A percentile compares a stretch with the other conserved stretches of the same genome.
Evolutionary conservation across 2,888 invertebrate genomes (phyloP).

Genomic region (Esperia sulphurella): DNA sequence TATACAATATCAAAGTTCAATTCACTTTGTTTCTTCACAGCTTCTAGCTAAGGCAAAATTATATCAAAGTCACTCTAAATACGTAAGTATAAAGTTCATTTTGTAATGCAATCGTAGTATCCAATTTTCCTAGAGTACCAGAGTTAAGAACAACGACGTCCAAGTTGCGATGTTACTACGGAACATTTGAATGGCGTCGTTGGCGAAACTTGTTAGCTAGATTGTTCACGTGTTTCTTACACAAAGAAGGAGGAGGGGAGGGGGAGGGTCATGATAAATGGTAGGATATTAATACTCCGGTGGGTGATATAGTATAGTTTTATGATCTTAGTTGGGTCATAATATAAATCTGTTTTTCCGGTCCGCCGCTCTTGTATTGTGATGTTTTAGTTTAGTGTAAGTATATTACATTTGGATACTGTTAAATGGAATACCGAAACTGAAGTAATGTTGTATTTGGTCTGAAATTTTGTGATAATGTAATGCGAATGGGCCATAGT

Average conservation of each 20-base stretch:
- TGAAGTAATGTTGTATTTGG: not conserved
- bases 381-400: conserved; percentile 45
- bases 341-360: conserved; percentile 75
- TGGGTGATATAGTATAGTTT: conserved; percentile 69
- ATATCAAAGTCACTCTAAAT: conserved; percentile 32
- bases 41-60: conserved; percentile 17
- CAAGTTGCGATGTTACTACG: conserved; percentile 72
- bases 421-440: too few species aligned
- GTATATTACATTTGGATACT: conserved; percentile 6
- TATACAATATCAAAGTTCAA: conserved; percentile 5
- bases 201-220: conserved; percentile 69
- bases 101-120: conserved; percentile 26
- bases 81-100: conserved; percentile 27
- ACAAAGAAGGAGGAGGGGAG: conserved; percentile 70
- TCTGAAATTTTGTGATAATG: too few species aligned
- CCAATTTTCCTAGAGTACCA: conserved; percentile 71
- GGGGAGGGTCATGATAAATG: conserved; percentile 71
- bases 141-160: conserved; percentile 72
- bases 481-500: too few species aligned
- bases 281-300: conserved; percentile 71
- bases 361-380: conserved; percentile 42
- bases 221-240: conserved; percentile 70
- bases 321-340: conserved; percentile 77
- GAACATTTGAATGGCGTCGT: conserved; percentile 70
- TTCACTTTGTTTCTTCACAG: conserved; percentile 16